phyloP scores from a whole-genome alignment of 1,140 invertebrate genomes.

The Epicauta chinensis region DNA sequence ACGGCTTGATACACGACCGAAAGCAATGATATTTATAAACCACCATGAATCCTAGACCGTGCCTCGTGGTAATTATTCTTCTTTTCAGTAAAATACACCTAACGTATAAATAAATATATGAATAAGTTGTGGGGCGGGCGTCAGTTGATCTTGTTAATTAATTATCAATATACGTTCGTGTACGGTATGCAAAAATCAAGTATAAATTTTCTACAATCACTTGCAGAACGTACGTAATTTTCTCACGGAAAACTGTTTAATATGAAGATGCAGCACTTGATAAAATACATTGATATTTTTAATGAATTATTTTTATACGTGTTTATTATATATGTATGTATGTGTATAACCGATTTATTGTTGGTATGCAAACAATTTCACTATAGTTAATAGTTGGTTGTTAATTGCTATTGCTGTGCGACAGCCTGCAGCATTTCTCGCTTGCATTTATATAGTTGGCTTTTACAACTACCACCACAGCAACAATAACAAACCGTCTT shows the following conservation, averaged over 20 bases:
- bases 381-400: constrained; percentile 9
- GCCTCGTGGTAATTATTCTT: constrained; percentile 16
- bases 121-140: constrained; percentile 11
- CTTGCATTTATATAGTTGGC: no score
- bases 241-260: no score
- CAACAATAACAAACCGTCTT: no score
- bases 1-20: neutral
- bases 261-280: no score
- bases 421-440: no score
- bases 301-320: neutral
- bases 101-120: constrained; percentile 14
- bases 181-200: constrained; percentile 3
- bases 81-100: constrained; percentile 12
- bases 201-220: neutral
- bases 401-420: neutral
- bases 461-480: no score
- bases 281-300: no score
- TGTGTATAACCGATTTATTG: constrained; percentile 2
- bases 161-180: neutral
- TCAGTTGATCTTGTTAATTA: constrained; percentile 16
- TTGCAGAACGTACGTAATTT: constrained; percentile 8
- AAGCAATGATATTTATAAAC: constrained; percentile 12
- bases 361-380: constrained; percentile 10
- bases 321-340: neutral
- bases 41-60: constrained; percentile 2